These are phyloP conservation scores for Limosa lapponica DNA, from an alignment of 2,797 vertebrate species.

Conservation along the genomic window DNA sequence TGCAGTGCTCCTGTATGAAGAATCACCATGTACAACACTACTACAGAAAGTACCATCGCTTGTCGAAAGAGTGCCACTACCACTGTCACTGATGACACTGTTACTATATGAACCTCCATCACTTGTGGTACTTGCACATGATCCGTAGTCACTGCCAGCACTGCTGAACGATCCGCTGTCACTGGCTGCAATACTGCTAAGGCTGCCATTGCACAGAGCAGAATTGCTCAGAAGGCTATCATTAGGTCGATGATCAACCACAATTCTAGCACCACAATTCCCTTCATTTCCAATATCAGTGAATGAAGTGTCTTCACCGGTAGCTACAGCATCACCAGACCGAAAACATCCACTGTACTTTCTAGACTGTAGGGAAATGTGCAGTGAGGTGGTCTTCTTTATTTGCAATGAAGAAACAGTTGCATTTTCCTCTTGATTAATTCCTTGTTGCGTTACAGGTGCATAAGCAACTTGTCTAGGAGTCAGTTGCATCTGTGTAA, in stretches of 20 bases:
- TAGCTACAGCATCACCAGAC: conserved; percentile 5
- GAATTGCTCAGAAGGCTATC: conserved; percentile 27
- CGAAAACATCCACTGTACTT: conserved; percentile 72
- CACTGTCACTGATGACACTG: conserved; percentile 73
- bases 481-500: conserved; percentile 86
- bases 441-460: conserved; percentile 80
- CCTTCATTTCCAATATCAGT: conserved; percentile 15
- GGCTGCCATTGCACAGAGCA: conserved; percentile 31
- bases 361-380: conserved; percentile 88
- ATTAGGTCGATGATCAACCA: conserved; percentile 4
- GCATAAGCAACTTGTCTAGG: conserved; percentile 72
- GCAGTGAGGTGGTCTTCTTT: conserved; percentile 86
- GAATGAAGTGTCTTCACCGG: conserved; percentile 46
- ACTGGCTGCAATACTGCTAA: conserved; percentile 56
- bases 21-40: conserved; percentile 49
- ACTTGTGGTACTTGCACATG: conserved; percentile 73
- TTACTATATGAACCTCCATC: conserved; percentile 71
- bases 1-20: conserved; percentile 61
- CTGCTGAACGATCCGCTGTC: conserved; percentile 76
- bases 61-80: conserved; percentile 50
- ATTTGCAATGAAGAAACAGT: conserved; percentile 82
- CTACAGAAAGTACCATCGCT: conserved; percentile 72
- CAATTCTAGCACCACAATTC: background rate
- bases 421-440: conserved; percentile 77
- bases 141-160: conserved; percentile 77